These are phyloP conservation scores for Brenthis daphne DNA, from an alignment of 2,888 invertebrate species.

Conservation along the genomic window DNA sequence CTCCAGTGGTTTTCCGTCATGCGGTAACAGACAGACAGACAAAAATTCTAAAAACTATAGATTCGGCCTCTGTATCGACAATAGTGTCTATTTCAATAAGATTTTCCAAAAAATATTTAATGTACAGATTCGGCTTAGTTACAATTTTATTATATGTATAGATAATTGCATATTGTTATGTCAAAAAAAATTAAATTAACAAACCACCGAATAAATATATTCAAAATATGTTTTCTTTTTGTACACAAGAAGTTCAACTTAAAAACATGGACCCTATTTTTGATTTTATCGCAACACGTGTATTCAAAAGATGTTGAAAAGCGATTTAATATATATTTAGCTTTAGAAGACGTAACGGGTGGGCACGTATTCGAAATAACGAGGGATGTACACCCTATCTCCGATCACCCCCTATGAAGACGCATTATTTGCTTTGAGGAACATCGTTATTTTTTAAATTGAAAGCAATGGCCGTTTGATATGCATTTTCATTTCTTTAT, in stretches of 20 bases:
- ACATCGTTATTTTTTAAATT: conserved; percentile 61
- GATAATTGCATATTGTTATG: no score
- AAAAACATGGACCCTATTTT: not conserved
- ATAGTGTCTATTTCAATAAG: no score
- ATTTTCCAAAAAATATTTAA: no score
- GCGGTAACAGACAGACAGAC: no score
- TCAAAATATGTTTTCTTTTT: not conserved
- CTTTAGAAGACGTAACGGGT: conserved; percentile 57
- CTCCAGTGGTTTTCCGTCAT: no score
- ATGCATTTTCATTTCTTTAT: conserved; percentile 33
- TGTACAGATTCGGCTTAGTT: no score
- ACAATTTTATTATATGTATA: no score
- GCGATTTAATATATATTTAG: conserved; percentile 70
- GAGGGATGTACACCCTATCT: conserved; percentile 58
- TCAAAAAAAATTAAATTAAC: no score
- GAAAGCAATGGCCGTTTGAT: conserved; percentile 45
- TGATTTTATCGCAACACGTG: conserved; percentile 25
- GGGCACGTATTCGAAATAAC: conserved; percentile 65
- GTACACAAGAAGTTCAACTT: not conserved
- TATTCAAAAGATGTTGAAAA: conserved; percentile 53
- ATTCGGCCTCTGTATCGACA: no score
- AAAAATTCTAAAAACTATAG: no score
- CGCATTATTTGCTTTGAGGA: conserved; percentile 64
- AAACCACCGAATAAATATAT: not conserved
- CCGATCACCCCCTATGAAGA: conserved; percentile 59